Base-by-base conservation (phyloP, 1,140 invertebrate genomes). In the Calephelis virginiensis region DNA sequence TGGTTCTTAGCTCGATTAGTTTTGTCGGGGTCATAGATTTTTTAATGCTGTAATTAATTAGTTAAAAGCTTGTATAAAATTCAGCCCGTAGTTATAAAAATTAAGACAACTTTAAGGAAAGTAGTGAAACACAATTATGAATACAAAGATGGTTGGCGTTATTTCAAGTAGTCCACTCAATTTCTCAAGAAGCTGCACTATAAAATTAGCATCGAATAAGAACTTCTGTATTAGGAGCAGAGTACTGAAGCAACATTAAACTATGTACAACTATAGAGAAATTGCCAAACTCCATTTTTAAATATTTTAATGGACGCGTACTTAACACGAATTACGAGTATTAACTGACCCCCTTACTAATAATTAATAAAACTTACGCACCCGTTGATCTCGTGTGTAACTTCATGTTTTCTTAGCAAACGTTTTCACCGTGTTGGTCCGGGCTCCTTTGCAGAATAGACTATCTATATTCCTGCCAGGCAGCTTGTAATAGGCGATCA, bases 141-240 rank as follows among this genome's bases (percentile, higher is more conserved):
- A 46, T 45, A 63, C 50, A 64, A 64, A 46, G 60, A 50, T 59
- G 63, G 59, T 64, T 68, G 67, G 53, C 50, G 37, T 64, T 45
- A 60, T 63, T 68, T 68, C 49, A 68, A 68, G 64, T 70, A 45
- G 61, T 62, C 50, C 46, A 46, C 63, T 62, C 64, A 70, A 66
- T 67, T 66, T 70, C 61, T 60, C 28, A 48, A 66, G 66, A 43
- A 68, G 69, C 63, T 14, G 40, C 12, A 49, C 48, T 61, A 69
- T 66, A 69, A 69, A 71, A 71, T 71, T 68, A 65, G 63, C 70
- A 67, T 68, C 66, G 59, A 71, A 48, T 71, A 71, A 71, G 65
- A 68, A 59, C 62, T 64, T 46, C 61, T 64, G 46, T 69, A 69
- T 69, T 47, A 70, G 61, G 66, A 49, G 66, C 49, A 43, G 63